Percentiles rank a stretch among this genome's conserved stretches.
Conservation (phyloP, 92 coral and sea anemone genomes). For the Epizoanthus rinbou region DNA sequence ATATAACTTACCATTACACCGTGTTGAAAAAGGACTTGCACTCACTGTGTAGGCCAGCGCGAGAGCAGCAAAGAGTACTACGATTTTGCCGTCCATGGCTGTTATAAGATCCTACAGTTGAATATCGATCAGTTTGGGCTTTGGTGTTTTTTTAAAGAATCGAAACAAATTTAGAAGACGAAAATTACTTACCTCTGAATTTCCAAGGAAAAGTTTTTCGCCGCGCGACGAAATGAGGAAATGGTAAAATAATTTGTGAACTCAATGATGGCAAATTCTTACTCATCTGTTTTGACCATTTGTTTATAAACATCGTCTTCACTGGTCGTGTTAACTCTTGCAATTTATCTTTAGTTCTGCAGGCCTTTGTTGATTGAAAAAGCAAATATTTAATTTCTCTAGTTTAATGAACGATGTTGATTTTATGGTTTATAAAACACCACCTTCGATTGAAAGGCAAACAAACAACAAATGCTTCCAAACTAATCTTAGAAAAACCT, state of each 20-base stretch:
- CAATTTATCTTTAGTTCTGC: not conserved
- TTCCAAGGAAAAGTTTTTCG: not conserved
- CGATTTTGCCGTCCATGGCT: conserved; percentile 43
- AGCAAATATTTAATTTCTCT: not conserved
- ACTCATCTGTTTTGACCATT: conserved; percentile 34
- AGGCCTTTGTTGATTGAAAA: not conserved
- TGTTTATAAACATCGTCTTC: conserved; percentile 20
- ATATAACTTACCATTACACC: conserved; percentile 2
- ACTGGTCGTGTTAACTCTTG: not conserved
- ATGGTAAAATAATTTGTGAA: conserved; percentile 7
- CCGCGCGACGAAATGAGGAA: conserved; percentile 21
- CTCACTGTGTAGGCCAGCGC: conserved; percentile 12
- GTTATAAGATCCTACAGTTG: not conserved
- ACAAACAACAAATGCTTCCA: not conserved
- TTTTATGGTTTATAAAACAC: not conserved
- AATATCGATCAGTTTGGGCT: not conserved
- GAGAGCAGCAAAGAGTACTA: conserved; percentile 3
- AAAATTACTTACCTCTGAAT: not conserved
- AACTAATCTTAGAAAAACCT: not conserved
- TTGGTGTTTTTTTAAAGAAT: not conserved
- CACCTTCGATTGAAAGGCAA: not conserved
- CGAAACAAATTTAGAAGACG: not conserved
- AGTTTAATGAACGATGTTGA: not conserved
- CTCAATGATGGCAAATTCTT: not conserved
- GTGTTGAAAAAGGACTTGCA: conserved; percentile 27